These are phyloP conservation scores for Sebastes jordani DNA, from an alignment of 2,797 vertebrate genomes.

Conservation along the genomic window DNA sequence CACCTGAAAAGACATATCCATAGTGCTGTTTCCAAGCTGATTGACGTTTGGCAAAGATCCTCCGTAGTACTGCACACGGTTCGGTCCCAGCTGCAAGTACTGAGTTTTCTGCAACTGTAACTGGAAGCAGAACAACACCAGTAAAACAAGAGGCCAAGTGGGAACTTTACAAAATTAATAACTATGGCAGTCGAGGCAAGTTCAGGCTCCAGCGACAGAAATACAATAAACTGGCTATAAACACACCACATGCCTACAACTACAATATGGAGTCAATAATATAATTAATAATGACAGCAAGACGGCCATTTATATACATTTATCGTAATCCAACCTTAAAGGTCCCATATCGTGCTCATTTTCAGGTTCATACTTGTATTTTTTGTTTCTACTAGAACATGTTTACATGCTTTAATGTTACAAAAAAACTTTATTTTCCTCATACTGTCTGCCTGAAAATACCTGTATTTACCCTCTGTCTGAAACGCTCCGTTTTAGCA, in stretches of 20 bases:
- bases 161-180: neutral
- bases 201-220: neutral
- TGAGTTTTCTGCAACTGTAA: slow-evolving; percentile 97
- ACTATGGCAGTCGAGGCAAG: neutral
- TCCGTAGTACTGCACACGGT: slow-evolving; percentile 96
- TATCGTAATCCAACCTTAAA: neutral
- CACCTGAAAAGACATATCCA: slow-evolving; percentile 95
- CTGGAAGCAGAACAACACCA: slow-evolving; percentile 68
- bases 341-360: too few relatives aligned
- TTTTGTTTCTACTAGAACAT: too few relatives aligned
- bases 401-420: too few relatives aligned
- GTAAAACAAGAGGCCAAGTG: neutral
- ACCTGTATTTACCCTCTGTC: too few relatives aligned
- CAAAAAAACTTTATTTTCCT: too few relatives aligned
- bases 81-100: slow-evolving; percentile 95
- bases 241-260: neutral
- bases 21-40: slow-evolving; percentile 89
- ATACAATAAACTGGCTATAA: neutral
- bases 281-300: neutral
- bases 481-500: too few relatives aligned
- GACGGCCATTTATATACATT: neutral
- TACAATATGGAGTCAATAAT: neutral
- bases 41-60: slow-evolving; percentile 98
- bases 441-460: too few relatives aligned
- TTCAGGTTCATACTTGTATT: too few relatives aligned